Evolutionary conservation across 2,113 vertebrate species (phyloP), one percentile per base, ranked within the genome.

Genomic region (Mastomys natalensis): DNA sequence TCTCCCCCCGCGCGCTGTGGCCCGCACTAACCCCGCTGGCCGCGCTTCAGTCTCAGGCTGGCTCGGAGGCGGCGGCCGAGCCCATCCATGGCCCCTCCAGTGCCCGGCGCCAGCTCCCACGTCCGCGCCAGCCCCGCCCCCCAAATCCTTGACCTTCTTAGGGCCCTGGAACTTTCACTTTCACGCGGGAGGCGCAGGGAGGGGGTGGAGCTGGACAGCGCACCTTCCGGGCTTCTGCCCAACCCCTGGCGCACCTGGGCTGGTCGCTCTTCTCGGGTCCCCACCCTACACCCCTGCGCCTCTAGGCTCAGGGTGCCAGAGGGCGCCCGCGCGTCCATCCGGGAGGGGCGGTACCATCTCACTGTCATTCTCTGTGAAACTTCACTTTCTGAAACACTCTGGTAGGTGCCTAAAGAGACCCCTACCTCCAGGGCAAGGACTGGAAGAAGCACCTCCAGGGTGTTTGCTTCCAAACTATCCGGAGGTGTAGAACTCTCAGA

Each of bases 11-110:
- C 45, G 68, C 86, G 86, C 95, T 81, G 87, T 68, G 53, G 74
- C 76, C 88, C 2, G 88, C 97, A 97, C 98, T 98, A 51, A 98
- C 98, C 98, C 96, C 97, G 55, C 3, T 34, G 95, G 95, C 97
- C 53, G 88, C 96, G 98, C 97, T 97, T 98, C 95, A 97, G 93
- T 95, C 93, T 96, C 82, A 98, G 91, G 98, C 98, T 98, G 97
- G 97, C 97, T 98, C 98, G 98, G 43, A 98, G 96, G 90, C 98
- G 97, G 95, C 96, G 97, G 94, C 76, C 78, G 87, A 98, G 89
- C 89, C 96, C 92, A 15, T 98, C 97, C 97, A 97, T 98, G 95
- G 98, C 98, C 98, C 91, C 48, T 87, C 29, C 12, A 68, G 76
- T 43, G 89, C 70, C 82, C 66, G 91, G 97, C 96, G 95, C 95